phyloP scores from a whole-genome alignment of 2,888 invertebrate genomes.

The Campoletis raptor region DNA sequence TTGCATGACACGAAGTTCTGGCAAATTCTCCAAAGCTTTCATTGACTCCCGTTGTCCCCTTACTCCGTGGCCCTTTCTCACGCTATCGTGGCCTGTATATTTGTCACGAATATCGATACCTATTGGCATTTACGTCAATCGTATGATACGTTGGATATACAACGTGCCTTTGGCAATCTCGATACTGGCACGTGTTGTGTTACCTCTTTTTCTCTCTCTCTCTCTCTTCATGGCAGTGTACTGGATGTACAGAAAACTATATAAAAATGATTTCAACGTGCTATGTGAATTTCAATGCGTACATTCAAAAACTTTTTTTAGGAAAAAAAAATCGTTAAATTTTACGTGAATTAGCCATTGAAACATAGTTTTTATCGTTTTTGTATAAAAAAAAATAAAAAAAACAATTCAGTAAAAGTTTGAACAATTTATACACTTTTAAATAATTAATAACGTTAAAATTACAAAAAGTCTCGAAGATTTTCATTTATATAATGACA shows the following conservation, averaged over 20 bases:
- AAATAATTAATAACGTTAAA: not conserved
- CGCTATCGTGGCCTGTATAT: slow-evolving; percentile 61
- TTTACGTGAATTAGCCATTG: not conserved
- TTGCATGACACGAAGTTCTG: slow-evolving; percentile 50
- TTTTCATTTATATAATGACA: not conserved
- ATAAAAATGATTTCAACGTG: not conserved
- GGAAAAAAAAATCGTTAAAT: not conserved
- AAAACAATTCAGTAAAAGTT: not conserved
- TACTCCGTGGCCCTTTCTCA: not conserved
- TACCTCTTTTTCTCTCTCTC: not conserved
- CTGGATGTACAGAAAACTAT: not conserved
- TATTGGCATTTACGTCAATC: slow-evolving; percentile 76
- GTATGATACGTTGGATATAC: slow-evolving; percentile 69
- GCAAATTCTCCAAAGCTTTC: slow-evolving; percentile 49
- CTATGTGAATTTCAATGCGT: no score
- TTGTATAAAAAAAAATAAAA: not conserved
- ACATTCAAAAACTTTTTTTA: not conserved
- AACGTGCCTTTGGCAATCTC: slow-evolving; percentile 75
- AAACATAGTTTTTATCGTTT: not conserved
- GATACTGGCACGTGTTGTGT: slow-evolving; percentile 71
- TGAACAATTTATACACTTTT: not conserved
- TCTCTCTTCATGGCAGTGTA: not conserved
- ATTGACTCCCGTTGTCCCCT: slow-evolving; percentile 24
- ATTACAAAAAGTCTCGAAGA: not conserved
- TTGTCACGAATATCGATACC: slow-evolving; percentile 73